Conservation (phyloP, 2,888 invertebrate genomes). For the Cephonodes hylas region DNA sequence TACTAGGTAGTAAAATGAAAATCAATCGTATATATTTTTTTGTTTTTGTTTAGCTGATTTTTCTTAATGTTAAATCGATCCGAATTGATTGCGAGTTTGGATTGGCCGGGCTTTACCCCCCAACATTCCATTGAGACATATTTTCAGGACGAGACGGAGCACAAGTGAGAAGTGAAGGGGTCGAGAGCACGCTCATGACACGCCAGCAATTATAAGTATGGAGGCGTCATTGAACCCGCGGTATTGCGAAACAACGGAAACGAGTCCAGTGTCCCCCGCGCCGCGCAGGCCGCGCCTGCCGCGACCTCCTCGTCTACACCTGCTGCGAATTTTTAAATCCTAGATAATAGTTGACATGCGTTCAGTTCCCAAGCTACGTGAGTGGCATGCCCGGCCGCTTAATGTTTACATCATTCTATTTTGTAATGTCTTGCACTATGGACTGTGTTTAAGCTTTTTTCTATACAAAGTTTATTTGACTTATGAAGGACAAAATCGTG, state of each 20-base stretch:
- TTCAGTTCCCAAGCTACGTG: slow-evolving; percentile 60
- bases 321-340: slow-evolving; percentile 79
- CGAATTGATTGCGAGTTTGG: not conserved
- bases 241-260: slow-evolving; percentile 81
- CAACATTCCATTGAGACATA: not conserved
- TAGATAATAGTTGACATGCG: slow-evolving; percentile 78
- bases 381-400: slow-evolving; percentile 48
- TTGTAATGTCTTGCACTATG: slow-evolving; percentile 38
- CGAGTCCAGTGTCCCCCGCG: slow-evolving; percentile 60
- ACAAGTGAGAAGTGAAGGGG: slow-evolving; percentile 50
- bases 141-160: slow-evolving; percentile 11
- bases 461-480: not conserved
- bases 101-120: not conserved
- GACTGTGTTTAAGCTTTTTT: slow-evolving; percentile 11
- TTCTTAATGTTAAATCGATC: not conserved
- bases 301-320: slow-evolving; percentile 51
- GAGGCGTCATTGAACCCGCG: slow-evolving; percentile 77
- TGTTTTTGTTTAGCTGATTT: too few species aligned
- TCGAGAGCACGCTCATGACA: slow-evolving; percentile 65
- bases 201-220: slow-evolving; percentile 70
- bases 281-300: slow-evolving; percentile 23
- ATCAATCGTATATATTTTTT: too few species aligned
- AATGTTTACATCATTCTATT: slow-evolving; percentile 62
- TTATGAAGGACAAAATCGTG: not conserved
- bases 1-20: too few species aligned